Base-by-base conservation (phyloP, 2,113 vertebrate species). In the Anhinga anhinga region DNA sequence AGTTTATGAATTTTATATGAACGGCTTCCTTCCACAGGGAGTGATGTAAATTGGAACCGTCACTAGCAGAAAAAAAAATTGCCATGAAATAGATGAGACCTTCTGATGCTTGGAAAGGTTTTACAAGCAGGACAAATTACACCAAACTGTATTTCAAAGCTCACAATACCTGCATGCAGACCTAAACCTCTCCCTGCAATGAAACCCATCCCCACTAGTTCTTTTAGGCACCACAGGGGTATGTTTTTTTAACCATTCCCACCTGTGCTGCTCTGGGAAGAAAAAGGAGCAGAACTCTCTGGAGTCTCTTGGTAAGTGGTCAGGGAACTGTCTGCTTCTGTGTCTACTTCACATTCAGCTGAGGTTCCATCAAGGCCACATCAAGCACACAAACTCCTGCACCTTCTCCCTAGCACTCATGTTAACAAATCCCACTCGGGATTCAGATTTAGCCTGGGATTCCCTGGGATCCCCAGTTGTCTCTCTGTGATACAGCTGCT, bases 1-100 rank as follows among this genome's bases (percentile, higher is more conserved):
- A 50, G 56, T 83, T 96, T 70, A 94, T 95, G 52, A 94, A 94
- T 94, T 96, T 95, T 95, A 50, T 45, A 83, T 93, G 66, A 93
- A 79, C n/a, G 27, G 9, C 65, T 88, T 93, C 49, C 50, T 89
- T 90, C 56, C 21, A 32, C 4, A 1, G 30, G 36, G n/a, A 84
- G 4, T 77, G 47, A 79, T 45, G 55, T 70, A 84, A 25, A 94
- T 55, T 8, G 72, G 73, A 89, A 77, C 42, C 62, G 81, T 59
- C 55, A 93, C 27, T 29, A 71, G 58, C 25, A 70, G 59, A 15
- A 92, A 42, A 70, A 42, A 59, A 74, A 73, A 4, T 1, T 55
- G 27, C 53, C n/a, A 21, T 32, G 36, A 69, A 88, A 40, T 7
- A 82, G 44, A 65, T 11, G 44, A 71, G 50, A 36, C 9, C 5